Evolutionary conservation across 1,140 invertebrate species (phyloP), one percentile per base, ranked within the genome.

Genomic region (Thalassaphorura encarpata): DNA sequence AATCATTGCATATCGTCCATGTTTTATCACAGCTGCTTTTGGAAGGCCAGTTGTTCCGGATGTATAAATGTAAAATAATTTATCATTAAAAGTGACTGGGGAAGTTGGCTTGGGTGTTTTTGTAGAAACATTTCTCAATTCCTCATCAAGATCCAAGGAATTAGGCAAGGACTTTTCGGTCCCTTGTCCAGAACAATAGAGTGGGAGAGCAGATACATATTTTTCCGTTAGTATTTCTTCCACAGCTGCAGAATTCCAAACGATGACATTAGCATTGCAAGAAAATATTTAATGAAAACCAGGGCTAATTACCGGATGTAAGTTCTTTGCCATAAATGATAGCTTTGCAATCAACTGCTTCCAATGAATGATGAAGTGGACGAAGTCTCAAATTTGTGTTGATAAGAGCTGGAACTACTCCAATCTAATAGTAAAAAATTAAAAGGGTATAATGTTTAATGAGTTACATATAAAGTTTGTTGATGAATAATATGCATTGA

Each of bases 31-130:
- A 11, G 60, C 56, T 24, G 60, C 60, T 31, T 62, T 62, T 2
- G 60, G 56, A 2, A 56, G 52, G 23, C 60, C 60, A 2, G 60
- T 57, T 8, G 58, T 60, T 18, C 58, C 58, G 4, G 52, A 54
- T 1, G 89, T 94, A 68, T 88, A 94, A 66, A 96, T 90, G 69
- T 98, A 87, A 11, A 87, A 69, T 2, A 86, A 68, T 46, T 79
- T 78, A 67, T 86, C 83, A 28, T 59, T 53, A 41, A 61, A 64
- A 42, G 60, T 61, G 13, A 61, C 56, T 42, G 53, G 56, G 4
- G 36, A 45, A 2, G 56, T 49, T 23, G 53, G 45, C 23, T 33
- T 31, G 27, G 59, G 49, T 16, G 16, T 13, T 2, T 52, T 40
- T 3, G 48, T 51, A 11, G 63, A 31, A 33, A 41, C 8, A 24